phyloP scores from a whole-genome alignment of 2,113 vertebrate species.

The Tetrao urogallus region DNA sequence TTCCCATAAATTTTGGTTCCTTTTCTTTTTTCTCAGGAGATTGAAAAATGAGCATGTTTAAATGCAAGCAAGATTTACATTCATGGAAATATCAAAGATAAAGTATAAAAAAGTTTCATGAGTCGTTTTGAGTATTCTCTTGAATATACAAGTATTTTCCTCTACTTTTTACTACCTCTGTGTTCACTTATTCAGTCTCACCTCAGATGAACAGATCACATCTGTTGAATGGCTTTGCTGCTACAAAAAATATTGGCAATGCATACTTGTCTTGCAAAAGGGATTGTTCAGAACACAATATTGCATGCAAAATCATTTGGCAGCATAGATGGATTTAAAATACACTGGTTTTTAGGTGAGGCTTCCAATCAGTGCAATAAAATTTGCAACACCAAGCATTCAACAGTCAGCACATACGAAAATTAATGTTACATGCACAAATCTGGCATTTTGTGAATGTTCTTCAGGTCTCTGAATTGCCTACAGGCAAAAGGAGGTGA shows the following conservation, averaged over 20 bases:
- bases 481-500: constrained; percentile 22
- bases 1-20: not conserved
- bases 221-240: not conserved
- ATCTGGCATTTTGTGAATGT: not conserved
- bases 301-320: not conserved
- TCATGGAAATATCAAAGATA: not conserved
- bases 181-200: not conserved
- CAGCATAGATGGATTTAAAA: not conserved
- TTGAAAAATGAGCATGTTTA: not conserved
- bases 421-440: not conserved
- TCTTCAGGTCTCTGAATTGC: constrained; percentile 1
- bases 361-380: not conserved
- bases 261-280: not conserved
- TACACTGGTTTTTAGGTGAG: not conserved
- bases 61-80: not conserved
- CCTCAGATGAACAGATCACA: not conserved
- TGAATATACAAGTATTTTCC: not conserved
- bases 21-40: not conserved
- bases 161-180: not conserved
- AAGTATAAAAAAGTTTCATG: not conserved
- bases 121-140: not conserved
- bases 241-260: not conserved
- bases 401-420: not conserved
- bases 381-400: not conserved
- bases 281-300: not conserved